Evolutionary conservation across 2,113 vertebrate species (phyloP), one percentile per base, ranked within the genome.

Genomic region (Microcebus tavaratra): DNA sequence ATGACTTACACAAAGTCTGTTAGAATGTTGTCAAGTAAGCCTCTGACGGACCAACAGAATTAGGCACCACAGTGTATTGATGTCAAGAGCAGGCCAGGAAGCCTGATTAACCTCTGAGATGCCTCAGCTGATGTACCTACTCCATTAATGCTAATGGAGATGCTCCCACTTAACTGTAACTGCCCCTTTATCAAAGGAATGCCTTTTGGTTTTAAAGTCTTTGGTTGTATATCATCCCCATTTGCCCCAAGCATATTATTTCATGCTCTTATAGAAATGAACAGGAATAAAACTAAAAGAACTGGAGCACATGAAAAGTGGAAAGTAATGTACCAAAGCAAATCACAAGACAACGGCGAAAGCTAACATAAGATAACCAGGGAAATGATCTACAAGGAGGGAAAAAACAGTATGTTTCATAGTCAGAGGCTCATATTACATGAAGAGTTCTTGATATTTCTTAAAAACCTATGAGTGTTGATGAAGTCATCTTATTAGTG

Each of bases 41-140:
- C 99, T 99, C 98, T 98, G 99, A 99, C 99, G 98, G 99, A 99
- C 99, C 99, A 99, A 99, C 99, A 99, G 99, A 99, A 98, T 97
- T 95, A 99, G 99, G 99, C 99, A 99, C 99, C 99, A 99, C 97
- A 94, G 98, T 94, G 98, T 99, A 99, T 99, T 98, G 99, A 99
- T 98, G 99, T 99, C 98, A 98, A 98, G 89, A 98, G 99, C 98
- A 96, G 97, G 99, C 99, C 99, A 99, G 99, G 99, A 99, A 99
- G 99, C 99, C 98, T 98, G 99, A 99, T 99, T 99, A 99, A 99
- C 99, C 99, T 99, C 99, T 99, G 99, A 98, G 98, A 99, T 99
- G 99, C 99, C 99, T 99, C 98, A 17, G 97, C 97, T 98, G 98
- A 98, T 94, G 97, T 68, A 97, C 98, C 98, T 96, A 98, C 98